These are phyloP conservation scores for Tryphoninae sp. DNA, from an alignment of 2,888 invertebrate genomes.

Conservation along the genomic window DNA sequence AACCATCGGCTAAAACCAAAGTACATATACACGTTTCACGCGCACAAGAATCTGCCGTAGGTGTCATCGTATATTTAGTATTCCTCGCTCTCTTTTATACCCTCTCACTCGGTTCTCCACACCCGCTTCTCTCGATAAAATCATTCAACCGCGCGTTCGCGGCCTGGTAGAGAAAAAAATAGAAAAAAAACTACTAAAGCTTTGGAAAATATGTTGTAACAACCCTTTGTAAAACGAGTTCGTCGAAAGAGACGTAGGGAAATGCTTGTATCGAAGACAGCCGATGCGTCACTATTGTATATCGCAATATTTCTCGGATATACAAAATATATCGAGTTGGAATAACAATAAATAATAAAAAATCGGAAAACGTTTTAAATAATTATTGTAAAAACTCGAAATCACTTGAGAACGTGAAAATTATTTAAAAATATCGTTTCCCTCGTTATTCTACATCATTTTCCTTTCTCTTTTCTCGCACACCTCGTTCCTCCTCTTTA, in stretches of 20 bases:
- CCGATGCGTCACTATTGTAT: constrained; percentile 5
- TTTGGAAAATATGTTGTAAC: background rate
- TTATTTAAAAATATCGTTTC: background rate
- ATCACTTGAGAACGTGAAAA: too few relatives aligned
- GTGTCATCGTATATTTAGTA: constrained; percentile 17
- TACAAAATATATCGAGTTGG: too few relatives aligned
- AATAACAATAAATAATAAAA: too few relatives aligned
- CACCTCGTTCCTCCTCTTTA: background rate
- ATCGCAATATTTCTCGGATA: background rate
- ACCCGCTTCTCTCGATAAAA: constrained; percentile 37
- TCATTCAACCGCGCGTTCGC: constrained; percentile 45
- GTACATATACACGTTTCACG: constrained; percentile 23
- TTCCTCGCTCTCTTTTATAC: constrained; percentile 13
- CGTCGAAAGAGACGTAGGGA: background rate
- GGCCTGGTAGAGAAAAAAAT: constrained; percentile 44
- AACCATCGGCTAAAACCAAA: constrained; percentile 32
- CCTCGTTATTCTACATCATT: constrained; percentile 37
- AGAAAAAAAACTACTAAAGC: constrained; percentile 8
- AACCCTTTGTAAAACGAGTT: constrained; percentile 4
- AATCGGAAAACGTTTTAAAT: too few relatives aligned
- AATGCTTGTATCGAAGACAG: background rate
- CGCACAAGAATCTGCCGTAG: constrained; percentile 13
- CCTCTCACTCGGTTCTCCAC: constrained; percentile 8
- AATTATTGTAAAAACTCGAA: too few relatives aligned
- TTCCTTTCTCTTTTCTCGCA: background rate